These are phyloP conservation scores for Antedon mediterranea DNA, from an alignment of 53 echinoderm and acorn worm genomes.

Conservation along the genomic window DNA sequence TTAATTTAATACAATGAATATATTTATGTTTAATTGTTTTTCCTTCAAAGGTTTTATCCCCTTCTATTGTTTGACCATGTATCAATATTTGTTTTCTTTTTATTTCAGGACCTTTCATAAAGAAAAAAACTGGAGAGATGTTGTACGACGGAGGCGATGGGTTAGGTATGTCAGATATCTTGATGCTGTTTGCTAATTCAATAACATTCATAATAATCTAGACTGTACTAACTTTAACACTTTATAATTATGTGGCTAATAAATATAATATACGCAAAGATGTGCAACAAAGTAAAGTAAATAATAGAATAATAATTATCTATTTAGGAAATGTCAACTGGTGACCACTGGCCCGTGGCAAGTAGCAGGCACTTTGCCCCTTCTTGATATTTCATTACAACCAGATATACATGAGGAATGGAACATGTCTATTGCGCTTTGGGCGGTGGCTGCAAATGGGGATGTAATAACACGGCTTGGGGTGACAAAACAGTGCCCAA, in stretches of 20 bases:
- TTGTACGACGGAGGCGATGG: constrained; percentile 73
- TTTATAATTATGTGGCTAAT: too few species aligned
- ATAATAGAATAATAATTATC: not conserved
- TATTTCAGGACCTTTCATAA: constrained; percentile 67
- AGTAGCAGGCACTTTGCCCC: constrained; percentile 36
- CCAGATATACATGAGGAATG: constrained; percentile 51
- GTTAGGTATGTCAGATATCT: constrained; percentile 34
- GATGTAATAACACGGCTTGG: constrained; percentile 83
- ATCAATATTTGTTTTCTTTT: not conserved
- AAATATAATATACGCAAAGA: too few species aligned
- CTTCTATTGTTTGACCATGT: too few species aligned
- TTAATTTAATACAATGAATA: too few species aligned
- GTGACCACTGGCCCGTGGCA: constrained; percentile 81
- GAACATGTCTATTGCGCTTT: constrained; percentile 77
- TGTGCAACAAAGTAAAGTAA: too few species aligned
- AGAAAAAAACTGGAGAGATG: constrained; percentile 90
- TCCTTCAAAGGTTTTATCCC: too few species aligned
- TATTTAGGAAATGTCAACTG: constrained; percentile 62
- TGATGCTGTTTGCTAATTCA: too few species aligned
- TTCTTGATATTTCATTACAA: constrained; percentile 69
- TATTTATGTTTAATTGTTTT: too few species aligned
- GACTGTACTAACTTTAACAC: too few species aligned
- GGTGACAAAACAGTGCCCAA: constrained; percentile 59
- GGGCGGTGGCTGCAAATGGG: constrained; percentile 88
- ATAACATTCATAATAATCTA: too few species aligned